Conservation (phyloP, 2,888 invertebrate genomes). For the Lysandra bellargus region DNA sequence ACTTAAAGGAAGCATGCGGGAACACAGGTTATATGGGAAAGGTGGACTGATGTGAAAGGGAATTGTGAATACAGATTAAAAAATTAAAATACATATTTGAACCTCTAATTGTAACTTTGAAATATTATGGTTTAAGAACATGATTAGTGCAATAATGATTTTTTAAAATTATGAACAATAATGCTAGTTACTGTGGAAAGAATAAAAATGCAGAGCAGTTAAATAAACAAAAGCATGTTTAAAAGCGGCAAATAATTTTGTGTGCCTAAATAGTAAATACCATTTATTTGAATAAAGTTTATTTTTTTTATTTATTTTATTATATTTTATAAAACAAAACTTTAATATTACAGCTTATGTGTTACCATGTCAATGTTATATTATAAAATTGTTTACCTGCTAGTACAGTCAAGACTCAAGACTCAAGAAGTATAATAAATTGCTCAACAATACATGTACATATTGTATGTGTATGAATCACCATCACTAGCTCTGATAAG, state of each 20-base stretch:
- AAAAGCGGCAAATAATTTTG: slow-evolving; percentile 43
- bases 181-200: slow-evolving; percentile 56
- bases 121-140: background rate
- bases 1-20: slow-evolving; percentile 81
- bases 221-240: slow-evolving; percentile 55
- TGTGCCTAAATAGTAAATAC: slow-evolving; percentile 38
- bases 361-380: background rate
- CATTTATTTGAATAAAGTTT: slow-evolving; percentile 38
- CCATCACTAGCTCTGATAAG: background rate
- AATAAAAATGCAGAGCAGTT: slow-evolving; percentile 75
- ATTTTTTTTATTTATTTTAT: no score
- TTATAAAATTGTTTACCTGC: background rate
- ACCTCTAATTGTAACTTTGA: background rate
- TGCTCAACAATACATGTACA: background rate
- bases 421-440: background rate
- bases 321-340: background rate
- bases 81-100: slow-evolving; percentile 4
- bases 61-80: background rate
- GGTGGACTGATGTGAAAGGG: slow-evolving; percentile 36
- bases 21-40: slow-evolving; percentile 47
- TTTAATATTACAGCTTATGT: background rate
- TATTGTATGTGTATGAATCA: background rate
- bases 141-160: background rate
- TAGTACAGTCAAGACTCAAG: background rate
- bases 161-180: slow-evolving; percentile 37